A percentile compares a stretch with the other conserved stretches of the same genome.
phyloP scores from a whole-genome alignment of 2,888 invertebrate genomes.

The Eristalis intricaria region DNA sequence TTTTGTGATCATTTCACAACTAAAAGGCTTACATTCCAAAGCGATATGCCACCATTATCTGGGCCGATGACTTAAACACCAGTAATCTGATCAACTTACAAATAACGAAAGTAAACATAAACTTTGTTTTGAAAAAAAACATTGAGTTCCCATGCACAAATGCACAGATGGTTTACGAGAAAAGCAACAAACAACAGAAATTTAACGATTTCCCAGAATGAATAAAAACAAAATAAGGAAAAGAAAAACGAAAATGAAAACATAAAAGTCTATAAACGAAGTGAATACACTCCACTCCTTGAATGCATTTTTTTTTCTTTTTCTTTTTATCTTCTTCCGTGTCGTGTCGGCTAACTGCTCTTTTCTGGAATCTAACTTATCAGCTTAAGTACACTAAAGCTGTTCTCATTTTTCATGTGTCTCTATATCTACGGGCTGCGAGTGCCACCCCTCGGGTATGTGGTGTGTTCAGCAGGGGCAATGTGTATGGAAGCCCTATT shows the following conservation, averaged over 20 bases:
- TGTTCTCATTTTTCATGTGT: slow-evolving; percentile 12
- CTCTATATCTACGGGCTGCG: too few relatives aligned
- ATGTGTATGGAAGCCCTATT: background rate
- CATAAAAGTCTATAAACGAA: slow-evolving; percentile 7
- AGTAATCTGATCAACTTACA: background rate
- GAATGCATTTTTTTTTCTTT: background rate
- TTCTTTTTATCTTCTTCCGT: background rate
- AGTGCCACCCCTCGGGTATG: background rate
- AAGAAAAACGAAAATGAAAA: background rate
- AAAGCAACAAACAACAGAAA: slow-evolving; percentile 11
- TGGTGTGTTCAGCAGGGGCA: too few relatives aligned
- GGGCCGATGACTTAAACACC: background rate
- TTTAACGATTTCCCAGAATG: slow-evolving; percentile 21
- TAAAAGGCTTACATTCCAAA: background rate
- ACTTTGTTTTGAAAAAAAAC: background rate
- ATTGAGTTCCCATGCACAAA: background rate
- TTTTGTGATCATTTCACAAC: background rate
- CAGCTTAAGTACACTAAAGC: slow-evolving; percentile 30
- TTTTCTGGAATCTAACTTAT: slow-evolving; percentile 27
- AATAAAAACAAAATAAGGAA: background rate
- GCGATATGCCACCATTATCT: background rate
- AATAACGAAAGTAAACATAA: background rate
- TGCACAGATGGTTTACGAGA: background rate
- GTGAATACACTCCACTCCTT: background rate
- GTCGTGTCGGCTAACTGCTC: background rate